Base-by-base conservation (phyloP, 2,113 vertebrate species). In the Mormoops blainvillei region DNA sequence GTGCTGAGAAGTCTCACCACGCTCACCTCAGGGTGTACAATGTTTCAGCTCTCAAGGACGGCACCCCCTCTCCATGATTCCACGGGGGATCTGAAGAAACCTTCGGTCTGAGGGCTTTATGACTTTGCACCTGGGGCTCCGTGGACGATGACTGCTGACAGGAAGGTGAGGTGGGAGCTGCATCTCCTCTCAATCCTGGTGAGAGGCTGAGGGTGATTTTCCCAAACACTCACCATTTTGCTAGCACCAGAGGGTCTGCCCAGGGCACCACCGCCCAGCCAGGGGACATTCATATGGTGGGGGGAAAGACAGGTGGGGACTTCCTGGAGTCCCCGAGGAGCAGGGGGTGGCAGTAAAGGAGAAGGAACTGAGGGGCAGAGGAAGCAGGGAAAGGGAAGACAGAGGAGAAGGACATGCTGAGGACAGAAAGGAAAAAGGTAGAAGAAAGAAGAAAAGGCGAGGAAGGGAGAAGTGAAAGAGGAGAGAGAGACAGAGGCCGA, bases 51-150 rank as follows among this genome's bases (percentile, higher is more conserved):
- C 38, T 38, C 45, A n/a, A 24, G 41, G 52, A 5, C 24, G 36
- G n/a, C 1, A n/a, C n/a, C n/a, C n/a, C n/a, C n/a, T n/a, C 48
- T 41, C 24, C 28, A 10, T 4, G 61, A 9, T 56, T 11, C 50
- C 4, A 8, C 36, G 3, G 70, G 5, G 38, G 18, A 1, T 80
- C 48, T 9, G 4, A 56, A 52, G 50, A 93, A 48, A 43, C 19
- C 28, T 73, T 45, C 0, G 0, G n/a, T 33, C 28, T 0, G 0
- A 71, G 18, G 8, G 16, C 19, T 76, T 14, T 0, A 10, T 3
- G 78, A 68, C 33, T 50, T 48, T 70, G 58, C 71, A 38, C 36
- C 20, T 33, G 43, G 74, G 43, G 36, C 56, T 8, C 36, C 7
- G n/a, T 1, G 38, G 18, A 76, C 2, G 19, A n/a, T 56, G 24